Evolutionary conservation across 2,888 invertebrate species (phyloP).

Genomic region (Drosophila affinis): DNA sequence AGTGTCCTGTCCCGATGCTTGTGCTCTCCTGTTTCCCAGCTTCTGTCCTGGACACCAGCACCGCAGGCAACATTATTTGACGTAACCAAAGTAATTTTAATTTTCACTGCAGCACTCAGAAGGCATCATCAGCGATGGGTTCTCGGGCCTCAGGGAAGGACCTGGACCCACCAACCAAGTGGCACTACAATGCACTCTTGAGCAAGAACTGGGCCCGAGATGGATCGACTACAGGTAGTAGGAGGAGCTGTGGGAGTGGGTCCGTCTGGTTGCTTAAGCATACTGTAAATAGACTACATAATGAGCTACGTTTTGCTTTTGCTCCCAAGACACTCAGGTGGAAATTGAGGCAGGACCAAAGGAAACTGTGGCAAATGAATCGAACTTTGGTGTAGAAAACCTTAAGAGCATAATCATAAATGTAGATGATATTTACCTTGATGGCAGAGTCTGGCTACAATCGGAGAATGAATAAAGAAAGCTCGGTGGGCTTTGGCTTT

Average conservation of each 20-base stretch:
- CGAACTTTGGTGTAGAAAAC: conserved; percentile 23
- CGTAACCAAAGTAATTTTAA: conserved; percentile 77
- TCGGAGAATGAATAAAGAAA: neutral
- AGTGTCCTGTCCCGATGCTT: conserved; percentile 1
- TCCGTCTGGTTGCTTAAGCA: conserved; percentile 68
- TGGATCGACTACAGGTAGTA: neutral
- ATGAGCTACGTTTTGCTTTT: conserved; percentile 73
- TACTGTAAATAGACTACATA: conserved; percentile 77
- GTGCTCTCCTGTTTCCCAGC: conserved; percentile 36
- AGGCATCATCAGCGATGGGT: conserved; percentile 20
- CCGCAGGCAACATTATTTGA: conserved; percentile 76
- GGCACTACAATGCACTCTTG: conserved; percentile 70
- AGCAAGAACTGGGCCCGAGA: neutral
- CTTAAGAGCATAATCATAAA: neutral
- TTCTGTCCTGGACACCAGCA: conserved; percentile 53
- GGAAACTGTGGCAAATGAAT: conserved; percentile 17
- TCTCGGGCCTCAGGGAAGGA: conserved; percentile 4
- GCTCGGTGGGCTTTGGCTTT: too few species aligned
- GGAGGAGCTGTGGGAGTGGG: neutral
- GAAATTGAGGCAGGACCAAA: conserved; percentile 52
- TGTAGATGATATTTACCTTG: neutral
- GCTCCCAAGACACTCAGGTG: conserved; percentile 58
- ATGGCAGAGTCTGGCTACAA: neutral
- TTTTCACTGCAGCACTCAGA: conserved; percentile 67
- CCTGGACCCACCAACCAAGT: conserved; percentile 50